Evolutionary conservation across 2,888 invertebrate genomes (phyloP).

Genomic region (Bimastos eiseni): DNA sequence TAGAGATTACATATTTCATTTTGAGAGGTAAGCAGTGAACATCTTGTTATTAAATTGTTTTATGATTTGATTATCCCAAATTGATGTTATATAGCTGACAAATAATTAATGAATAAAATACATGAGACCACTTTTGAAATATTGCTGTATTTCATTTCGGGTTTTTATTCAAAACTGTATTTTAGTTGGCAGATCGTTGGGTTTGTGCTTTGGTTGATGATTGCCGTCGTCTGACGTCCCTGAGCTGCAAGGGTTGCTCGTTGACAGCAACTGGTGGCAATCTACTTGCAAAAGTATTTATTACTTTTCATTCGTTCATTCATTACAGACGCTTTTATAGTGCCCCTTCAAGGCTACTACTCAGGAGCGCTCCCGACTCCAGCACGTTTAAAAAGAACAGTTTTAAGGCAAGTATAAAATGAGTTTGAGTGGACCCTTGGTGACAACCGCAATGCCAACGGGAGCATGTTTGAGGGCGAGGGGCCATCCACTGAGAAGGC

Average conservation of each 20-base stretch:
- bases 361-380: too few species aligned
- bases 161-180: background rate
- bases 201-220: background rate
- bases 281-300: background rate
- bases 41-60: background rate
- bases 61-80: background rate
- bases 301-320: background rate
- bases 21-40: background rate
- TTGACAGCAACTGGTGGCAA: background rate
- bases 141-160: too few species aligned
- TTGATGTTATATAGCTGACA: background rate
- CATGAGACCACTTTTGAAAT: background rate
- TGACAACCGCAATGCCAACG: too few species aligned
- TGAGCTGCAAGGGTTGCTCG: slow-evolving; percentile 17
- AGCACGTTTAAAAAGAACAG: too few species aligned
- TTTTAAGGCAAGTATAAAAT: too few species aligned
- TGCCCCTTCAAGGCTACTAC: too few species aligned
- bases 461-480: too few species aligned
- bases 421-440: too few species aligned
- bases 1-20: background rate
- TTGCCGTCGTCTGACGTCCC: background rate
- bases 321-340: too few species aligned
- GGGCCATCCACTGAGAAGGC: too few species aligned
- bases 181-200: slow-evolving; percentile 6
- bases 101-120: background rate